Base-by-base conservation (phyloP, 1,140 invertebrate species). In the Drosophila lacteicornis region DNA sequence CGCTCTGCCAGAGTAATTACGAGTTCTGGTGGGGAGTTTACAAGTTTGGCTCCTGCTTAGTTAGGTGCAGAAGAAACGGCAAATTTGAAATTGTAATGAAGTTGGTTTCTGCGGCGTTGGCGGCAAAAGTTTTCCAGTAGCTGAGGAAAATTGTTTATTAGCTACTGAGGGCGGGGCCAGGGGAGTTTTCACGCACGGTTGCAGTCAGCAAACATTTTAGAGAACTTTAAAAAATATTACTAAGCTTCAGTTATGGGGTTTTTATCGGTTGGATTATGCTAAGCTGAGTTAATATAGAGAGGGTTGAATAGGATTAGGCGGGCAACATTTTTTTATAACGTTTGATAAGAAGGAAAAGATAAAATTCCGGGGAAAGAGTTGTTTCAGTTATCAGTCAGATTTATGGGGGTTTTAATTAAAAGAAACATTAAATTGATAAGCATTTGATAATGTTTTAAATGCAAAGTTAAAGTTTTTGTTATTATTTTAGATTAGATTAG, bases 31-130 rank as follows among this genome's bases (percentile, higher is more conserved):
- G 56, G 79, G 59, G 59, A 70, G 46, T 66, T 56, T 68, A 61
- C 60, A 59, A 59, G 58, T 65, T 79, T 22, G 53, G 68, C 58
- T 75, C 63, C 76, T 56, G 70, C 76, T 56, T 33, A 50, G 67
- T 53, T 82, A 50, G 65, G 69, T 45, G 69, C 43, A 40, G 56
- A 79, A 75, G 80, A 82, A 82, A 82, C 58, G 43, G 51, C 13
- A 63, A 82, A 82, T 82, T 82, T 82, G 76, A 75, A 82, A 82
- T 82, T 82, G 57, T 83, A 82, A 82, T 82, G 75, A 82, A 75
- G 63, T 79, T 70, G 55, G 80, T 76, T 82, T 78, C 46, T 73
- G 53, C 45, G 80, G 75, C 46, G 33, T 19, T n/a, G 42, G 42
- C 38, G 58, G 55, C 77, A 58, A 70, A 79, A 67, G 63, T 79